These are phyloP conservation scores for Phataginus tetradactyla DNA, from an alignment of 2,797 vertebrate genomes.

Conservation along the genomic window DNA sequence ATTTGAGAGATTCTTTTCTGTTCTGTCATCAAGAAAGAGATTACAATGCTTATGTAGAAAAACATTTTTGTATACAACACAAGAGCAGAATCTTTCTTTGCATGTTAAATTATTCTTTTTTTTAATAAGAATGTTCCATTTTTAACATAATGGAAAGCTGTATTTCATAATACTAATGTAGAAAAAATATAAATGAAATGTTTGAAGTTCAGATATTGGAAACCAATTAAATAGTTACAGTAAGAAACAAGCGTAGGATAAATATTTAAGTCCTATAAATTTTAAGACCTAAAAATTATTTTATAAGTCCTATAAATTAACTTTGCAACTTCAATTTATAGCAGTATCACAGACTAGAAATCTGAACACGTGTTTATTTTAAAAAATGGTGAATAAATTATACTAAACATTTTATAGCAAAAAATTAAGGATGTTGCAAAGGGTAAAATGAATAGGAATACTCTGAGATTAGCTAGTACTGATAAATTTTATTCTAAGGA, in stretches of 20 bases:
- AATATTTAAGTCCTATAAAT: neutral
- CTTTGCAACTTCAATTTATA: neutral
- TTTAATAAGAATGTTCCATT: too few species aligned
- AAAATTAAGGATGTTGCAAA: neutral
- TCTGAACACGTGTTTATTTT: neutral
- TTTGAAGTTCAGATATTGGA: neutral
- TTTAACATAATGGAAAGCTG: neutral
- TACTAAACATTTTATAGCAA: neutral
- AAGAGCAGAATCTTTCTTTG: neutral
- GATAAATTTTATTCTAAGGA: neutral
- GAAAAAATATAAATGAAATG: constrained; percentile 23
- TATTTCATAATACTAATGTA: neutral
- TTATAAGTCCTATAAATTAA: constrained; percentile 3
- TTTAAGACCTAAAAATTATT: neutral
- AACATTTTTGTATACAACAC: neutral
- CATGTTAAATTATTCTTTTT: neutral
- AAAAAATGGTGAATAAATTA: neutral
- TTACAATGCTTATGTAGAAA: neutral
- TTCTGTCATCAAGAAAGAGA: neutral
- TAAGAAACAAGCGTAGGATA: neutral
- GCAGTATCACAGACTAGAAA: neutral
- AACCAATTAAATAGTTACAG: neutral
- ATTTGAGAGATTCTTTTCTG: neutral
- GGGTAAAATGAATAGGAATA: neutral
- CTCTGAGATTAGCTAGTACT: neutral